phyloP scores from a whole-genome alignment of 2,797 vertebrate species.

The Coreius guichenoti region DNA sequence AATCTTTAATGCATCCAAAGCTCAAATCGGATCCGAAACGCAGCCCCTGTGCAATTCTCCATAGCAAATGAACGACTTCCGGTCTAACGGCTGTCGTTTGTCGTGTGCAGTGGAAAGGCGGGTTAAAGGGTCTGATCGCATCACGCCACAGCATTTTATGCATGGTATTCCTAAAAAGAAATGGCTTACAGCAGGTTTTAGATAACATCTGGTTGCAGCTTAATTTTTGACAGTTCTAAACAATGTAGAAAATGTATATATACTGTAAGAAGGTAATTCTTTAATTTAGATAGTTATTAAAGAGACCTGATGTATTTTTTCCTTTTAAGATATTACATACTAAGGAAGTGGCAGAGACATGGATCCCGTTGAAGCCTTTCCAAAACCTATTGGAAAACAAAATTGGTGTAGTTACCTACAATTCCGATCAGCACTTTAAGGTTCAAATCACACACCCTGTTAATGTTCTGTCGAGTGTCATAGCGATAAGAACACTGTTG shows the following conservation, averaged over 20 bases:
- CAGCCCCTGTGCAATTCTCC: too few relatives aligned
- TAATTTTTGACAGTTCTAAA: not conserved
- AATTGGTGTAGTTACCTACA: conserved; percentile 66
- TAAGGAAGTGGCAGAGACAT: not conserved
- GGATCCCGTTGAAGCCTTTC: conserved; percentile 64
- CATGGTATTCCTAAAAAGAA: too few relatives aligned
- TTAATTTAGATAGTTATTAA: not conserved
- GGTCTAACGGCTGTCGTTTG: too few relatives aligned
- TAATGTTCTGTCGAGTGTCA: not conserved
- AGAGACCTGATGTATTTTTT: not conserved
- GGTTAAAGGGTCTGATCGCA: too few relatives aligned
- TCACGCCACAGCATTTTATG: too few relatives aligned
- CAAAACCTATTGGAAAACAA: not conserved
- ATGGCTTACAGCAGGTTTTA: too few relatives aligned
- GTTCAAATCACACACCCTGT: conserved; percentile 49
- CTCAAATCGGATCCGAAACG: too few relatives aligned
- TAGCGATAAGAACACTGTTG: not conserved
- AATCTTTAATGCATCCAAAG: too few relatives aligned
- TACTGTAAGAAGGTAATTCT: not conserved
- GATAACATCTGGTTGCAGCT: not conserved
- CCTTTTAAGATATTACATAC: not conserved
- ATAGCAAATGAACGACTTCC: too few relatives aligned
- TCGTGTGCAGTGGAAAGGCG: not conserved
- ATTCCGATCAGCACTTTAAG: conserved; percentile 51
- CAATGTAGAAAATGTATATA: not conserved